A percentile compares a stretch with the other conserved stretches of the same genome.
These are phyloP conservation scores for Bubo bubo DNA, from an alignment of 2,113 vertebrate genomes.

Conservation along the genomic window DNA sequence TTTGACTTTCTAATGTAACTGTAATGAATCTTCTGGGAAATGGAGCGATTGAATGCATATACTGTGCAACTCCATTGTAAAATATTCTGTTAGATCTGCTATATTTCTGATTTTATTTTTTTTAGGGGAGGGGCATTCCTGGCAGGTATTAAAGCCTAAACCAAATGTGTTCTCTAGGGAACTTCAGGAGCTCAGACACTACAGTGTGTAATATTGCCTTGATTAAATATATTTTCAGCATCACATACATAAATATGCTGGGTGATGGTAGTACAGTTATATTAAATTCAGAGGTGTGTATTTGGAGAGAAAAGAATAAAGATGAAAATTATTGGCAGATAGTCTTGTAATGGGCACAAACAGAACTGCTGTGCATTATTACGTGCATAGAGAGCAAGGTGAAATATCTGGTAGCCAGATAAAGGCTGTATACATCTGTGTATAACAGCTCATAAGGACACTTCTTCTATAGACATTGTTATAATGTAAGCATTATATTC, in stretches of 20 bases:
- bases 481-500: not conserved
- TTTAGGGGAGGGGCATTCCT: constrained; percentile 66
- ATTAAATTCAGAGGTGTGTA: constrained; percentile 47
- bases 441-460: not conserved
- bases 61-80: constrained; percentile 76
- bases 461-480: not conserved
- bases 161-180: constrained; percentile 61
- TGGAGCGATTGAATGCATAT: constrained; percentile 77
- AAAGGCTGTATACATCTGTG: not conserved
- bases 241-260: constrained; percentile 41
- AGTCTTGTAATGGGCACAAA: not conserved
- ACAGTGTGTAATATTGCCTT: constrained; percentile 33
- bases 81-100: constrained; percentile 78
- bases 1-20: constrained; percentile 97
- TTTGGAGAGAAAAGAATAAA: constrained; percentile 54
- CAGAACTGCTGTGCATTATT: not conserved
- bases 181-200: constrained; percentile 15
- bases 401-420: not conserved
- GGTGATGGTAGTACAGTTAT: constrained; percentile 2
- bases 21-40: constrained; percentile 95
- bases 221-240: constrained; percentile 60
- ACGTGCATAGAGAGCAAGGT: not conserved
- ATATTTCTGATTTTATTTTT: constrained; percentile 63
- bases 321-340: constrained; percentile 36
- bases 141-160: constrained; percentile 72